Percentiles rank a stretch among this genome's conserved stretches.
Evolutionary conservation across 2,797 vertebrate genomes (phyloP).

Genomic region (Brachyrhaphis roseni): DNA sequence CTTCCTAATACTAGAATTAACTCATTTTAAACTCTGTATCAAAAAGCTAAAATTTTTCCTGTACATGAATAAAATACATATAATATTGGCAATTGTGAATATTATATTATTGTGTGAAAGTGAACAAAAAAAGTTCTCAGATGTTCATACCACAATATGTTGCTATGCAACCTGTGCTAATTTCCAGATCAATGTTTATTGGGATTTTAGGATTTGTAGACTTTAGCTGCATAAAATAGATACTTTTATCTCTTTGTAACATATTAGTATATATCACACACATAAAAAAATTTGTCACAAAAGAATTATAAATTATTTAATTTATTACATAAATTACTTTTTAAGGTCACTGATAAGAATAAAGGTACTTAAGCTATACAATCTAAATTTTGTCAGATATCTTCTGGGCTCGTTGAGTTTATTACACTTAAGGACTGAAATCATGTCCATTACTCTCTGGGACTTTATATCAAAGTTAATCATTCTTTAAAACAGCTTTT

Average conservation of each 20-base stretch:
- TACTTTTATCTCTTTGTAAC: background rate
- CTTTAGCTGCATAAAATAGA: background rate
- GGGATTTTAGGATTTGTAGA: background rate
- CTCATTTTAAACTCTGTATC: background rate
- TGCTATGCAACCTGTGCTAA: background rate
- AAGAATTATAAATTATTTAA: background rate
- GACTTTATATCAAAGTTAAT: background rate
- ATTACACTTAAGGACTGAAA: background rate
- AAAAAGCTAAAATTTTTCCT: background rate
- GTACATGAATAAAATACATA: background rate
- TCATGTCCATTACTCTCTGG: background rate
- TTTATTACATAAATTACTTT: background rate
- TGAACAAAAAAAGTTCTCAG: background rate
- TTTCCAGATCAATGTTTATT: background rate
- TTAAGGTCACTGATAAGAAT: background rate
- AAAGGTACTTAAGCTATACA: background rate
- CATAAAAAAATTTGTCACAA: background rate
- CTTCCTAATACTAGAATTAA: background rate
- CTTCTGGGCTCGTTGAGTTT: background rate
- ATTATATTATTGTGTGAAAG: background rate
- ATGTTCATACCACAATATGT: background rate
- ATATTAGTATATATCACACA: background rate
- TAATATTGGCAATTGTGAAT: background rate
- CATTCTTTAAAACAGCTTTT: background rate
- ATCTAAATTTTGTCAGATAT: background rate